A percentile compares a stretch with the other conserved stretches of the same genome.
These are phyloP conservation scores for Odocoileus hemionus DNA, from an alignment of 2,113 vertebrate species.

Conservation along the genomic window DNA sequence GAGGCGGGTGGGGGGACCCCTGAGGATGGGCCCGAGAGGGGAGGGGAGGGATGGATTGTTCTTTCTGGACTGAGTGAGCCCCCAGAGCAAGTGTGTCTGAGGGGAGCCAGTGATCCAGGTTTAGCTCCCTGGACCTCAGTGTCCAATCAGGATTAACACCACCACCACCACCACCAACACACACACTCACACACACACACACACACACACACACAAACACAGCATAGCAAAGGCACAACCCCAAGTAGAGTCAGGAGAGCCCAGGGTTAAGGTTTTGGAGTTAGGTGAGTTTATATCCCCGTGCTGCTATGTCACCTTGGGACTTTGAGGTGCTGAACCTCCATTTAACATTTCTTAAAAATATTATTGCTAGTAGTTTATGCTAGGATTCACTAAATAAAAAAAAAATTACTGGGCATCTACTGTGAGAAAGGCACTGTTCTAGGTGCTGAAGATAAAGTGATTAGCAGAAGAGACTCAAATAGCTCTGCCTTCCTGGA, in stretches of 20 bases:
- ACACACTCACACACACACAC: not conserved
- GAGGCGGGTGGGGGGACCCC: slow-evolving; percentile 37
- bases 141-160: not conserved
- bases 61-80: not conserved
- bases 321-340: not conserved
- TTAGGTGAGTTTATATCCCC: not conserved
- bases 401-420: not conserved
- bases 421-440: not conserved
- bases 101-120: not conserved
- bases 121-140: not conserved
- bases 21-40: not conserved
- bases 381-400: not conserved
- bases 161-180: no score
- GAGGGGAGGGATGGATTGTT: not conserved
- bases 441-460: not conserved
- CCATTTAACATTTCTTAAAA: not conserved
- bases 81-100: not conserved
- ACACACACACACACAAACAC: not conserved
- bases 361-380: not conserved
- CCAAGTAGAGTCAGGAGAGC: not conserved
- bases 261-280: not conserved
- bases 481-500: not conserved
- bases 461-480: not conserved
- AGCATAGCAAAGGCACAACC: not conserved
- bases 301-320: not conserved